Conservation (phyloP, 2,888 invertebrate genomes). For the Nematopogon swammerdamellus region DNA sequence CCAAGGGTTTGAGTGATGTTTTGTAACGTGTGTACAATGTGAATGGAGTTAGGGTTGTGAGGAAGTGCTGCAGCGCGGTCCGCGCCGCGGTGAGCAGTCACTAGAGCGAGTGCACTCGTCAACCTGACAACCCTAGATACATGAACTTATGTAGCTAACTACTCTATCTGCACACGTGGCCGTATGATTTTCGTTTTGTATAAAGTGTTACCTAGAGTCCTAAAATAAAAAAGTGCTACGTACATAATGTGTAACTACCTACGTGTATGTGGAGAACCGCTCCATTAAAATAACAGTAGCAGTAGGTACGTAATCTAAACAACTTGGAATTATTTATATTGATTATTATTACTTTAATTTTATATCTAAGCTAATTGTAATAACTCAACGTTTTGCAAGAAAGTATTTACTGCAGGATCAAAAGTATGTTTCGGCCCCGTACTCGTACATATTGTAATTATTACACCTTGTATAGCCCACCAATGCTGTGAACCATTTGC, state of each 20-base stretch:
- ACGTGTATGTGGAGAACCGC: neutral
- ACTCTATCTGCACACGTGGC: too few relatives aligned
- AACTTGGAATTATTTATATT: neutral
- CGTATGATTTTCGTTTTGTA: too few relatives aligned
- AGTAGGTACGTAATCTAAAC: neutral
- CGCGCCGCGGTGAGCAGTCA: too few relatives aligned
- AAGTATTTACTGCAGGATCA: slow-evolving; percentile 34
- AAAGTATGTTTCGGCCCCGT: slow-evolving; percentile 42
- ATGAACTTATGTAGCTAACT: too few relatives aligned
- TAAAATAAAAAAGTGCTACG: too few relatives aligned
- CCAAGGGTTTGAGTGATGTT: too few relatives aligned
- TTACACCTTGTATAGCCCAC: slow-evolving; percentile 51
- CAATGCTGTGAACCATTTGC: slow-evolving; percentile 57
- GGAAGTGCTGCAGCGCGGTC: too few relatives aligned
- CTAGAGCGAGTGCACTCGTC: neutral
- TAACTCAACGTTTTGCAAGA: slow-evolving; percentile 22
- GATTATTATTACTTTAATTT: slow-evolving; percentile 16
- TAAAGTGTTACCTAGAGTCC: too few relatives aligned
- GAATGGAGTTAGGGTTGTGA: too few relatives aligned
- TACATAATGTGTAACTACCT: neutral
- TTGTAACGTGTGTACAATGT: too few relatives aligned
- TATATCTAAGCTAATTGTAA: slow-evolving; percentile 48
- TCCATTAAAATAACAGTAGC: neutral
- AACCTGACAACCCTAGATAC: too few relatives aligned
- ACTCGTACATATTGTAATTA: slow-evolving; percentile 26